Evolutionary conservation across 2,888 invertebrate species (phyloP), one percentile per base, ranked within the genome.

Genomic region (Dicranocentrus wangi): DNA sequence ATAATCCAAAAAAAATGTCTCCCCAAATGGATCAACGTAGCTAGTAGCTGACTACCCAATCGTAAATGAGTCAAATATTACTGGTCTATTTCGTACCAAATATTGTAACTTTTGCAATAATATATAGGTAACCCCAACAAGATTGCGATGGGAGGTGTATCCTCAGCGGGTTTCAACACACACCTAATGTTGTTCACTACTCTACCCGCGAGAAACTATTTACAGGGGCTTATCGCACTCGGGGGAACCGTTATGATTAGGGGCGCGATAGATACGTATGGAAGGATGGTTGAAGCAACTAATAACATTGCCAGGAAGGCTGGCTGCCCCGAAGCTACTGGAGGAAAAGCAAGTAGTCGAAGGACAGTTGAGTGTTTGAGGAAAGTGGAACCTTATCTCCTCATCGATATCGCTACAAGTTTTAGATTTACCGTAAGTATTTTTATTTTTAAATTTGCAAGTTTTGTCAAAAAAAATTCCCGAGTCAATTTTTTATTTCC

Each of bases 361-460:
- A 51, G 69, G 27, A 77, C 69, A 69, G 69, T 77, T 0, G 77
- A 77, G 15, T 77, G 77, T 15, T 51, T 77, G 39, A 58, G 69
- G 25, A 60, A 61, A 32, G 17, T 69, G n/a, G 39, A 69, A 21
- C 66, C 76, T 1, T 43, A 76, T 51, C 0, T 58, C 0, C 43
- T 76, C n/a, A n/a, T n/a, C n/a, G n/a, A n/a, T n/a, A n/a, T n/a
- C n/a, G n/a, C n/a, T n/a, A n/a, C n/a, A n/a, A n/a, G n/a, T n/a
- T n/a, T n/a, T n/a, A n/a, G n/a, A n/a, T n/a, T n/a, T n/a, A n/a
- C n/a, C n/a, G n/a, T n/a, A n/a, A n/a, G n/a, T n/a, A n/a, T n/a
- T n/a, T n/a, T n/a, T n/a, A n/a, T n/a, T n/a, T n/a, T n/a, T n/a
- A n/a, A n/a, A n/a, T n/a, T n/a, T n/a, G n/a, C n/a, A n/a, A n/a